Evolutionary conservation across 2,888 invertebrate genomes (phyloP), one percentile per base, ranked within the genome.

Genomic region (Ypsolopha sequella): DNA sequence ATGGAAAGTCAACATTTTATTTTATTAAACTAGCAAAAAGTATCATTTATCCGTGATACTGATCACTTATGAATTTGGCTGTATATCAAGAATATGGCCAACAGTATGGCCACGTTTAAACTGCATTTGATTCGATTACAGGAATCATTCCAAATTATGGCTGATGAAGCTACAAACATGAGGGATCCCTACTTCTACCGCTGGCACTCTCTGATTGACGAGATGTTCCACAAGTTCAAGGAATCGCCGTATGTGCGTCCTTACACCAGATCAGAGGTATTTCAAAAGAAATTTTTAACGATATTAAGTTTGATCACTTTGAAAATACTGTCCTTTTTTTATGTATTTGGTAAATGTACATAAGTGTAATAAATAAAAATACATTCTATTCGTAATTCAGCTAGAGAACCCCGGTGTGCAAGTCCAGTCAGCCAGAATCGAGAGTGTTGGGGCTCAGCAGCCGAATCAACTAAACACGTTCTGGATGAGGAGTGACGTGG

Each of bases 161-260:
- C 93, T 0, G 95, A 95, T 63, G 91, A 93, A 4, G 91, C 94
- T 0, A 94, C 94, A 0, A 93, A 94, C 0, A 94, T 95, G 94
- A 88, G 95, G 48, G 95, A 95, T 74, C 95, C 95, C 0, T 85
- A 93, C 55, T 95, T 95, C 86, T 95, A 94, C 81, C 91, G 94
- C 65, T 95, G 93, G 93, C 95, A 95, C 65, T 91, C 91, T 0
- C 93, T 89, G 69, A 88, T 95, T 47, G 93, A 95, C 61, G 89
- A 91, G 55, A 73, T 93, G 36, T 95, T 94, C 88, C 90, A 91
- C 59, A 89, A 89, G 58, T 90, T 90, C 72, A 95, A 95, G 71
- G 81, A 85, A 51, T 80, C 85, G 0, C 4, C 62, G 0, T 58
- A 65, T 53, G 80, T 85, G 2, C 69, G 69, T 8, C 75, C 74